These are phyloP conservation scores for Chrysochloris asiatica DNA, from an alignment of 2,113 vertebrate species.

Conservation along the genomic window DNA sequence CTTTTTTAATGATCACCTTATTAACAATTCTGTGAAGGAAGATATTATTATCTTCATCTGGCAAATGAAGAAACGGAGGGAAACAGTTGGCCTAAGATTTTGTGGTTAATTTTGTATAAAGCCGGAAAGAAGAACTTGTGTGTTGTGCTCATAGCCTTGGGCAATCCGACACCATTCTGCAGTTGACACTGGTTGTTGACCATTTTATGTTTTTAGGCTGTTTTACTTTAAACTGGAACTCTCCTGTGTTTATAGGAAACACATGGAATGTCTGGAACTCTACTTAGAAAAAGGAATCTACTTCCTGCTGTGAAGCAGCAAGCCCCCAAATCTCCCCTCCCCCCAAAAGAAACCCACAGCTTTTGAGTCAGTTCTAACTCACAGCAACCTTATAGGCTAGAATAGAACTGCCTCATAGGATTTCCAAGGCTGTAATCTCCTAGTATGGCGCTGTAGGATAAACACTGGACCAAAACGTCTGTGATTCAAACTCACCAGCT, in stretches of 20 bases:
- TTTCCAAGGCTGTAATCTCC: neutral
- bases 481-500: no score
- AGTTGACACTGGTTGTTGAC: neutral
- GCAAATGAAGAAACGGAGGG: neutral
- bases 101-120: constrained; percentile 6
- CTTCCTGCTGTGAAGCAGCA: constrained; percentile 82
- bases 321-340: neutral
- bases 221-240: constrained; percentile 73
- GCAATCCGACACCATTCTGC: neutral
- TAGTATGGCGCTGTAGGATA: no score
- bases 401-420: neutral
- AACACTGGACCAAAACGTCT: no score
- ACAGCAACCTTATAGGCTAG: neutral
- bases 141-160: neutral
- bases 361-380: neutral
- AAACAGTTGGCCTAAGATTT: constrained; percentile 13
- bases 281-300: constrained; percentile 81
- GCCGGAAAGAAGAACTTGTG: neutral
- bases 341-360: neutral
- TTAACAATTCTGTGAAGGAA: neutral
- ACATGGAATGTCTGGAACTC: constrained; percentile 85
- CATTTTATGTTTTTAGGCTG: constrained; percentile 65
- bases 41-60: neutral
- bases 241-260: constrained; percentile 82
- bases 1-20: neutral